Evolutionary conservation across 2,113 vertebrate species (phyloP), one percentile per base, ranked within the genome.

Genomic region (Dipodomys spectabilis): DNA sequence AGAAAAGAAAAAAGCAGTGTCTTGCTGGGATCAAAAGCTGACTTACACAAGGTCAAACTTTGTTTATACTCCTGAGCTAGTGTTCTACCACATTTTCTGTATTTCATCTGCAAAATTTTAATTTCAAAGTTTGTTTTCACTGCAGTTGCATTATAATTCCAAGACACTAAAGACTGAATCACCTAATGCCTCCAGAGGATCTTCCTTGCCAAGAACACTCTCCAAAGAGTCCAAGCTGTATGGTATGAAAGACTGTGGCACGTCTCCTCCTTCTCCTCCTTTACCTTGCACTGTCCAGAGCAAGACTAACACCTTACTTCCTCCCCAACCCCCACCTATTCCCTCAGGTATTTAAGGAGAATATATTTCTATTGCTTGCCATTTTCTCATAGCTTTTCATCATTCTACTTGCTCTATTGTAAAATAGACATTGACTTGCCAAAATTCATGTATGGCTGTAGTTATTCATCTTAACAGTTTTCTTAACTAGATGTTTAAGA

Each of bases 191-290:
- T 99, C 99, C 2, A 98, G 99, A 57, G 99, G 99, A 97, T 99
- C 99, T n/a, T 99, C 99, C 27, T 98, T 99, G 97, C 99, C 99
- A 91, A 98, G 99, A 98, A 99, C 99, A 6, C 98, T 99, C 97
- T 99, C 99, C 97, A 99, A 99, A 99, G 99, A 99, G 97, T 99
- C 99, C 95, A 99, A 99, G 98, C 98, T 99, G 98, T 99, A 98
- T 98, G 99, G 99, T 99, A 99, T 99, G 99, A 99, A 99, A 99
- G 99, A 99, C 93, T 98, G 92, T 95, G 97, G 97, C 95, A 95
- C 98, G 98, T 97, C 98, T 97, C 96, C 95, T 97, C 97, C 99
- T 98, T 60, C 96, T 96, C 97, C 97, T 97, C 97, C 99, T 98
- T 95, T 98, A 89, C 91, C 97, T 98, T 98, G 97, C 98, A 97